Percentiles rank a stretch among this genome's conserved stretches.
Conservation (phyloP, 2,888 invertebrate species). For the Drosophila monieri region DNA sequence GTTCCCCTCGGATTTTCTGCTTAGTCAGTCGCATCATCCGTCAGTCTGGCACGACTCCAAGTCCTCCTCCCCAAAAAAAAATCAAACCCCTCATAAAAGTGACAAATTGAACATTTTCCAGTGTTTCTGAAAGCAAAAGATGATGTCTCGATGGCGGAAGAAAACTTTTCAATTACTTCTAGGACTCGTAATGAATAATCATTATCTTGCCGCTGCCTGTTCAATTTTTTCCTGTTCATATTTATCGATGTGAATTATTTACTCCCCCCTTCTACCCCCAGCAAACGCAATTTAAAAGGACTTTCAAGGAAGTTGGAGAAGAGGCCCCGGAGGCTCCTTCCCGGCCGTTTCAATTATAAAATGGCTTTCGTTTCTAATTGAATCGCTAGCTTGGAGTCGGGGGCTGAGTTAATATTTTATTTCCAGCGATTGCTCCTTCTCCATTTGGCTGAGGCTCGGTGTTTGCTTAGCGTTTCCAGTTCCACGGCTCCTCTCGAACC, state of each 20-base stretch:
- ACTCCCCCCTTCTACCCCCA: conserved; percentile 1
- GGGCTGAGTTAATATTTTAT: conserved; percentile 75
- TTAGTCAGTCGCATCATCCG: conserved; percentile 52
- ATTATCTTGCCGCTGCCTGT: conserved; percentile 11
- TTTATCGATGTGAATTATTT: conserved; percentile 65
- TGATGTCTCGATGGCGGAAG: conserved; percentile 13
- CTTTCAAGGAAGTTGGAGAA: background rate
- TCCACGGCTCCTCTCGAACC: conserved; percentile 24
- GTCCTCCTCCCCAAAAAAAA: conserved; percentile 1
- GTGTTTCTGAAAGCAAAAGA: conserved; percentile 36
- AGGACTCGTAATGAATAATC: conserved; percentile 36
- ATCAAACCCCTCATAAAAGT: conserved; percentile 37
- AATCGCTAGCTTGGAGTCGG: conserved; percentile 65
- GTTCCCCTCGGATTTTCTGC: conserved; percentile 34
- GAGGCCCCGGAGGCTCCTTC: conserved; percentile 19
- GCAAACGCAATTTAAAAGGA: conserved; percentile 18
- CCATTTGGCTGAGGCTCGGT: conserved; percentile 20
- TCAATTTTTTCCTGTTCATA: conserved; percentile 45
- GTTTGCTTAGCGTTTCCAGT: conserved; percentile 53
- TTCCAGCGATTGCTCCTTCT: conserved; percentile 58
- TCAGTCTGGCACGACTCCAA: conserved; percentile 36
- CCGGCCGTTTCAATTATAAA: conserved; percentile 77
- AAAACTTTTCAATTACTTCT: conserved; percentile 67
- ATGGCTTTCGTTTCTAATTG: conserved; percentile 81
- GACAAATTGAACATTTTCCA: conserved; percentile 74